phyloP scores from a whole-genome alignment of 2,888 invertebrate genomes.

The Dryadula phaetusa region DNA sequence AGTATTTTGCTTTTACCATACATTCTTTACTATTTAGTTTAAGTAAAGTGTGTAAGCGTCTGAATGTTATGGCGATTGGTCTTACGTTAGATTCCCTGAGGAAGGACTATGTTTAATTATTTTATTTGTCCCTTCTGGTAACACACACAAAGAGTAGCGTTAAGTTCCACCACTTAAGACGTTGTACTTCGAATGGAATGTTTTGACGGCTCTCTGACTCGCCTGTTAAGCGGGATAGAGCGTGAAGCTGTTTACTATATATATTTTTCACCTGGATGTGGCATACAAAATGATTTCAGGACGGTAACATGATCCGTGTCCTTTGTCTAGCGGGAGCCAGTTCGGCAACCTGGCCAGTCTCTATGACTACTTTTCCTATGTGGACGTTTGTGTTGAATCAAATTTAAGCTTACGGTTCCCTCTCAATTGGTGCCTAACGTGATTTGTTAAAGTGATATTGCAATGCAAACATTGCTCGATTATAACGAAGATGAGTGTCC shows the following conservation, averaged over 20 bases:
- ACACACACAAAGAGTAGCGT: too few relatives aligned
- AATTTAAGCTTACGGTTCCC: constrained; percentile 45
- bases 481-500: constrained; percentile 78
- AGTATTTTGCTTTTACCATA: too few relatives aligned
- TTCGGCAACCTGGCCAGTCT: constrained; percentile 79
- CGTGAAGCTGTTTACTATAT: neutral
- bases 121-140: too few relatives aligned
- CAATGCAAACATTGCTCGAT: constrained; percentile 68
- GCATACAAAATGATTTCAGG: constrained; percentile 65
- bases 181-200: too few relatives aligned
- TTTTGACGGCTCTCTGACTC: too few relatives aligned
- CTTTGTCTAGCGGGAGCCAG: constrained; percentile 63
- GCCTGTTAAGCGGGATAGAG: too few relatives aligned
- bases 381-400: constrained; percentile 65
- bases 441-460: constrained; percentile 51
- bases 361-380: constrained; percentile 67
- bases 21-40: too few relatives aligned
- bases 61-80: too few relatives aligned
- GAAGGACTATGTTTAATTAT: too few relatives aligned
- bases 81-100: too few relatives aligned
- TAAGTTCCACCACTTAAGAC: too few relatives aligned
- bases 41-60: too few relatives aligned
- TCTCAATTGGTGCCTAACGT: constrained; percentile 62
- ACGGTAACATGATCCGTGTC: constrained; percentile 65
- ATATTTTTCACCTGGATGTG: constrained; percentile 69